Conservation (phyloP, 2,113 vertebrate genomes). For the Phalacrocorax carbo region DNA sequence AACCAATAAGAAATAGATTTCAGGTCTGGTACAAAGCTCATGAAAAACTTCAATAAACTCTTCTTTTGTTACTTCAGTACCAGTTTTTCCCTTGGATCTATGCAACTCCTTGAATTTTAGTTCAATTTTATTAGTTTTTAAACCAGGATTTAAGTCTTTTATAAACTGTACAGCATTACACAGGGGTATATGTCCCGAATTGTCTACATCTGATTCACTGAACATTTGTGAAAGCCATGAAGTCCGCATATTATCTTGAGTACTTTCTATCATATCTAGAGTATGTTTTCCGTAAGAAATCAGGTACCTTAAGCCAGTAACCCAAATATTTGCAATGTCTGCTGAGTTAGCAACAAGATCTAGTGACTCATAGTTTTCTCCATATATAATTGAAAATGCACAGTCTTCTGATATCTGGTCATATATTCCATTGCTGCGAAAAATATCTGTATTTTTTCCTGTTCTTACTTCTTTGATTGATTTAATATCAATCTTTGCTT, state of each 20-base stretch:
- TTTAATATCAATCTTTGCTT: conserved; percentile 96
- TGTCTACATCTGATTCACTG: conserved; percentile 80
- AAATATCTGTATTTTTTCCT: conserved; percentile 97
- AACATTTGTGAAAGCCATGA: conserved; percentile 95
- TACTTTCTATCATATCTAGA: conserved; percentile 93
- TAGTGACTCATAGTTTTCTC: conserved; percentile 94
- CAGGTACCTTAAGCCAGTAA: conserved; percentile 93
- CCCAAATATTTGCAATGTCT: conserved; percentile 96
- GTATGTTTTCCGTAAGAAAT: conserved; percentile 97
- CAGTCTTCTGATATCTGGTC: conserved; percentile 98
- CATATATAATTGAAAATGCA: conserved; percentile 94
- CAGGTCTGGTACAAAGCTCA: conserved; percentile 95
- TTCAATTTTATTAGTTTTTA: conserved; percentile 95
- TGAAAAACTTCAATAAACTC: conserved; percentile 99
- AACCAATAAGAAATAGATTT: conserved; percentile 98
- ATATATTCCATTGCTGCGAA: conserved; percentile 93
- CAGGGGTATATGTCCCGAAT: conserved; percentile 81
- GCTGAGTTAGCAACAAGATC: conserved; percentile 97
- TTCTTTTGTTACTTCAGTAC: conserved; percentile 86
- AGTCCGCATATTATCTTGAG: conserved; percentile 92
- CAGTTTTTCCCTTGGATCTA: conserved; percentile 88
- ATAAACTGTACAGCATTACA: conserved; percentile 90
- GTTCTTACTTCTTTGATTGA: conserved; percentile 96
- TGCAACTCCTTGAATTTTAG: conserved; percentile 97
- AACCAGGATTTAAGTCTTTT: conserved; percentile 90